These are phyloP conservation scores for Hydra vulgaris DNA, from an alignment of 30 jellyfish, hydroid and myxozoan species.

Conservation along the genomic window DNA sequence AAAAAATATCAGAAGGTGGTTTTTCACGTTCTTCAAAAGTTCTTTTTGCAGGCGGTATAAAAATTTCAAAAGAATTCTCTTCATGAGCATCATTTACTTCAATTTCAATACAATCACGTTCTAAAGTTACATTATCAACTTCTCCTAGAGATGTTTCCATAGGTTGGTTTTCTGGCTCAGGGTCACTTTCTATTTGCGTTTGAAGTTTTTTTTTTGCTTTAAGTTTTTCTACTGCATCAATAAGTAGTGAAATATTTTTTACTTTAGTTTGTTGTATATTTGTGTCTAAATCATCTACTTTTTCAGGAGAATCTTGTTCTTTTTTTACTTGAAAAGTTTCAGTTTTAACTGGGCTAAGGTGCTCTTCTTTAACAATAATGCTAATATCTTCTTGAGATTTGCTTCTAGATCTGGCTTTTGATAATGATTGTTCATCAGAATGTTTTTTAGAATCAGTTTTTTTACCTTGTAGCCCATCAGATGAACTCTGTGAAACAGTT, in stretches of 20 bases:
- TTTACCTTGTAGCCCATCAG: background rate
- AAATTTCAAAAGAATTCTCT: constrained; percentile 34
- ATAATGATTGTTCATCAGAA: background rate
- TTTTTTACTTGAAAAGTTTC: background rate
- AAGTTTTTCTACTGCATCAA: background rate
- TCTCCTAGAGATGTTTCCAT: background rate
- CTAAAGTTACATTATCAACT: background rate
- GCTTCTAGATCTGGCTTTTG: background rate
- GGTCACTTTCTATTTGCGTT: background rate
- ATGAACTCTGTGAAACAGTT: background rate
- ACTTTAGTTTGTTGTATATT: background rate
- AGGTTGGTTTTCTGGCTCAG: background rate
- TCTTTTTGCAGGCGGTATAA: constrained; percentile 57
- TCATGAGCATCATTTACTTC: constrained; percentile 25
- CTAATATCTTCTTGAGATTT: background rate
- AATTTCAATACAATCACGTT: constrained; percentile 12
- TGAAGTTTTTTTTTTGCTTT: background rate
- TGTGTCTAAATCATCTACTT: constrained; percentile 4
- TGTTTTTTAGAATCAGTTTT: background rate
- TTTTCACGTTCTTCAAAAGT: constrained; percentile 12
- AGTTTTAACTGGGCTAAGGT: background rate
- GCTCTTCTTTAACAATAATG: background rate
- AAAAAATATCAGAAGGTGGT: constrained; percentile 75
- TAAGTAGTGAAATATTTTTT: background rate
- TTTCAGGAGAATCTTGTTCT: background rate